Base-by-base conservation (phyloP, 2,888 invertebrate species). In the Rotaria socialis region DNA sequence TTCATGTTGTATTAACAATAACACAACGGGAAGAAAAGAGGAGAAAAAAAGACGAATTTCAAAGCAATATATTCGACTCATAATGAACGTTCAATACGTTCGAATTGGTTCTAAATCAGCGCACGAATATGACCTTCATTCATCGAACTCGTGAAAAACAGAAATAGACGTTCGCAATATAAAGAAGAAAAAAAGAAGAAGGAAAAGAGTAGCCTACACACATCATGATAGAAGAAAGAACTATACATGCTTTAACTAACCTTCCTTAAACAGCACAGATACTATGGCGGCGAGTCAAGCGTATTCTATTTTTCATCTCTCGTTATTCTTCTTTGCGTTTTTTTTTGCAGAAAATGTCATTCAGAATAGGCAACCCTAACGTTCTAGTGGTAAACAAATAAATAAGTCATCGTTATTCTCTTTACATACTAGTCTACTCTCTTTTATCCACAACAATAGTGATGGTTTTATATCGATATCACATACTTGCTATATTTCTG, bases 181-280 rank as follows among this genome's bases (percentile, higher is more conserved):
- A 67, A 67, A 67, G 35, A 67, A 67, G 35, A 67, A 67, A 10
- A 67, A 67, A 67, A 67, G 35, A 35, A 35, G 35, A 67, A 67
- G 67, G 19, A 67, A 67, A 67, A 67, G 67, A 67, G 67, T 14
- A 2, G 67, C 35, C 67, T 35, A 67, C 67, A 27, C 67, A 67
- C 67, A 67, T 67, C 35, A 67, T 35, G 67, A 67, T 67, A 67
- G 35, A 80, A 80, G 80, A 80, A 80, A 80, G 80, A 80, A 80
- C 80, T 80, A 80, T 80, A 80, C 80, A 80, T 80, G 80, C 47
- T 80, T 80, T 80, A 80, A 80, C 80, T 80, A 80, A 80, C 80
- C 80, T 80, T 80, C 43, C 80, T 24, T 47, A 67, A 67, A 67
- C 67, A 67, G 35, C 67, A 67, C 27, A 67, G 11, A 67, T 35